Percentiles rank a stretch among this genome's conserved stretches.
These are phyloP conservation scores for Patella ulyssiponensis DNA, from an alignment of 2,888 invertebrate genomes.

Conservation along the genomic window DNA sequence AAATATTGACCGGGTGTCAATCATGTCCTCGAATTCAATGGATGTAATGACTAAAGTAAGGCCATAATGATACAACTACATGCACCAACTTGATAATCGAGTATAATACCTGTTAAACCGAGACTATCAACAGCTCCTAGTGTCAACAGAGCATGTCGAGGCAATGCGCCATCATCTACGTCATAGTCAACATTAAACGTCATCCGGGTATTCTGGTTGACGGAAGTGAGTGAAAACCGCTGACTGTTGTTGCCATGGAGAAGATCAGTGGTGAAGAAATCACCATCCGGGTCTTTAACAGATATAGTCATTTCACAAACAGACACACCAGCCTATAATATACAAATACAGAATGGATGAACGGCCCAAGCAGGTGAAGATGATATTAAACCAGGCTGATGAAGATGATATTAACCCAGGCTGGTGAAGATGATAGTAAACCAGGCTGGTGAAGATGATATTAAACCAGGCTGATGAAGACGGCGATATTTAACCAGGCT, in stretches of 20 bases:
- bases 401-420: too few relatives aligned
- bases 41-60: too few relatives aligned
- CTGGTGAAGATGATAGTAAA: too few relatives aligned
- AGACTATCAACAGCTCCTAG: slow-evolving; percentile 32
- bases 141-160: slow-evolving; percentile 31
- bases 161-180: slow-evolving; percentile 33
- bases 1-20: too few relatives aligned
- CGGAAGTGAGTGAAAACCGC: slow-evolving; percentile 34
- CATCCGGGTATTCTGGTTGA: slow-evolving; percentile 21
- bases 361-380: too few relatives aligned
- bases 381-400: too few relatives aligned
- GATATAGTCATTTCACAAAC: slow-evolving; percentile 34
- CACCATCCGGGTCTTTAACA: slow-evolving; percentile 36
- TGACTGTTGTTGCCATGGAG: slow-evolving; percentile 37
- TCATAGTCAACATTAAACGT: slow-evolving; percentile 42
- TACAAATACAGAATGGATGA: neutral
- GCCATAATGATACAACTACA: too few relatives aligned
- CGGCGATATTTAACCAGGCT: too few relatives aligned
- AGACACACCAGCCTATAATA: slow-evolving; percentile 33
- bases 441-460: too few relatives aligned
- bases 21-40: too few relatives aligned
- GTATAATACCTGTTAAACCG: slow-evolving; percentile 21
- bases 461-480: too few relatives aligned
- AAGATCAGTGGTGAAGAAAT: slow-evolving; percentile 32
- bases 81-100: too few relatives aligned